Conservation (phyloP, 2,888 invertebrate species). For the Sturmia bella region DNA sequence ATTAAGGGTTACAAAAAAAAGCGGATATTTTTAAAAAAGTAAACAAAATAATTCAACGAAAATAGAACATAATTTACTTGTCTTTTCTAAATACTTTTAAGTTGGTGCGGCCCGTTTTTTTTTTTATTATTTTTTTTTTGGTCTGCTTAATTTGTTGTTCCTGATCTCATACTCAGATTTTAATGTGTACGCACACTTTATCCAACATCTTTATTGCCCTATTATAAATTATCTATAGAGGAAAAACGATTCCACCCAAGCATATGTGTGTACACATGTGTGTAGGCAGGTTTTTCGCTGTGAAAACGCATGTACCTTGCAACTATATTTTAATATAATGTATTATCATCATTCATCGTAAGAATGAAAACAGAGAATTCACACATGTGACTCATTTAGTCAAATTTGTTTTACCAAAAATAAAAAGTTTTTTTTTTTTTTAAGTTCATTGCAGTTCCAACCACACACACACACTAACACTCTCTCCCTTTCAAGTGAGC, state of each 20-base stretch:
- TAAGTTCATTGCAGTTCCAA: slow-evolving; percentile 21
- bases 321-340: slow-evolving; percentile 3
- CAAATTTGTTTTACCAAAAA: slow-evolving; percentile 25
- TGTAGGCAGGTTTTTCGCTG: too few relatives aligned
- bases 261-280: too few relatives aligned
- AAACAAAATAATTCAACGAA: slow-evolving; percentile 7
- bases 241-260: not conserved
- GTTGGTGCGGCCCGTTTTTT: slow-evolving; percentile 6
- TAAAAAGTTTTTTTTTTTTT: slow-evolving; percentile 21
- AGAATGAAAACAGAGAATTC: slow-evolving; percentile 33
- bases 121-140: too few relatives aligned
- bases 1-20: slow-evolving; percentile 1
- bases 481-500: too few relatives aligned
- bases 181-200: slow-evolving; percentile 45
- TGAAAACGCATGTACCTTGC: too few relatives aligned
- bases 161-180: slow-evolving; percentile 28
- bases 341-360: not conserved
- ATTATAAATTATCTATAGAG: slow-evolving; percentile 31
- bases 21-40: slow-evolving; percentile 1
- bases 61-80: slow-evolving; percentile 9
- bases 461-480: too few relatives aligned
- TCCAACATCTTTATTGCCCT: not conserved
- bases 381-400: slow-evolving; percentile 62
- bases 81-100: slow-evolving; percentile 5
- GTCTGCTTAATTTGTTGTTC: slow-evolving; percentile 16